Evolutionary conservation across 1,140 invertebrate species (phyloP), one percentile per base, ranked within the genome.

Genomic region (Sitodiplosis mosellana): DNA sequence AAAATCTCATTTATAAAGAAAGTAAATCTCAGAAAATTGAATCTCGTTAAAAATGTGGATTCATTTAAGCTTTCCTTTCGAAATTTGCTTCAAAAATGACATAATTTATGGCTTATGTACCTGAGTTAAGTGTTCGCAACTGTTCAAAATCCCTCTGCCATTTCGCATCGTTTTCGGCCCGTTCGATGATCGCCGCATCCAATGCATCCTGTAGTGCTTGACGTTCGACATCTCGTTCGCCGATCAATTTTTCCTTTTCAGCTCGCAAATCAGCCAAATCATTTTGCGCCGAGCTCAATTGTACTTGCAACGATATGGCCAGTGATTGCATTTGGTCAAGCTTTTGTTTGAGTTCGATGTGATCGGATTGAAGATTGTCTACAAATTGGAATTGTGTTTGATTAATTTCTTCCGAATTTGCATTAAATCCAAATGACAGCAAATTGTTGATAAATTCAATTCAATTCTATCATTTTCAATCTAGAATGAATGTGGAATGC

Each of bases 101-200:
- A 3, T 5, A 27, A 27, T 27, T 27, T 27, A 27, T 5, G 10
- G 3, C 4, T 27, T 27, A 5, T 27, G 3, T 27, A 61, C 61
- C 53, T 41, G 40, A 46, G 49, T 64, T 63, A 46, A 61, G 59
- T 40, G 71, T 75, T 47, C 72, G 62, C 21, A 78, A 56, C 53
- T 72, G 69, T 57, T 77, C 73, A 49, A 78, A 75, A 48, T 80
- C 77, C 51, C 69, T 65, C 52, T 77, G 72, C 68, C 73, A 78
- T 54, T 71, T 73, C 38, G 65, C 59, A 52, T 76, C 69, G 8
- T 75, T 65, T 53, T 69, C 65, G 52, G 69, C 63, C 49, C 74
- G 72, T 54, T 77, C 72, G 40, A 68, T 67, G 17, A 71, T 56
- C 2, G 76, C 71, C 52, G 72, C 70, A 33, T 78, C 75, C 22